phyloP scores from a whole-genome alignment of 1,140 invertebrate species.

The Orchesella cincta region DNA sequence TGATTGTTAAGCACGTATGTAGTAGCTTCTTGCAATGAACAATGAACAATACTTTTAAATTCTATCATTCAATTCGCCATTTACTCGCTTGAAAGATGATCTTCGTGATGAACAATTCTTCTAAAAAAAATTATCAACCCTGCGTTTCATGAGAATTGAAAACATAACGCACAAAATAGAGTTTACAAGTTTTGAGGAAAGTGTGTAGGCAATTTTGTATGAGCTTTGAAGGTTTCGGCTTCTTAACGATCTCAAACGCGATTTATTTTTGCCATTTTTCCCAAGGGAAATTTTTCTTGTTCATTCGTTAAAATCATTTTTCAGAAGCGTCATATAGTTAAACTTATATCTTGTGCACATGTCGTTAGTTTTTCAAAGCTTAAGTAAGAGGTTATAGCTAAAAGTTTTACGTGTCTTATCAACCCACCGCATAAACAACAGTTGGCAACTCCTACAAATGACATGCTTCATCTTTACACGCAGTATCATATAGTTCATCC shows the following conservation, averaged over 20 bases:
- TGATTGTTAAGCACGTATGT: too few relatives aligned
- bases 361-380: neutral
- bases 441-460: conserved; percentile 10
- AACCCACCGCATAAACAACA: neutral
- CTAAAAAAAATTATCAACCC: too few relatives aligned
- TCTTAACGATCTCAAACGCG: neutral
- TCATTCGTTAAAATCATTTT: conserved; percentile 26
- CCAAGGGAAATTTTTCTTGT: conserved; percentile 27
- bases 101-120: too few relatives aligned
- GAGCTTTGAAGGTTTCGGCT: too few relatives aligned
- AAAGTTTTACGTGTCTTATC: neutral
- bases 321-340: neutral
- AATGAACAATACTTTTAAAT: too few relatives aligned
- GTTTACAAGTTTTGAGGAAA: too few relatives aligned
- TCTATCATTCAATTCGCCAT: too few relatives aligned
- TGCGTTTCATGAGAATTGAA: too few relatives aligned
- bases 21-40: too few relatives aligned
- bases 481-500: neutral
- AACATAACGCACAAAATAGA: too few relatives aligned
- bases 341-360: neutral
- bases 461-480: conserved; percentile 10
- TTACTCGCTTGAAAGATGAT: too few relatives aligned
- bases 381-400: neutral
- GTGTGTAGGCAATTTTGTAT: too few relatives aligned
- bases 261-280: conserved; percentile 27